Conservation (phyloP, 2,888 invertebrate genomes). For the Oconnorella tubifera region DNA sequence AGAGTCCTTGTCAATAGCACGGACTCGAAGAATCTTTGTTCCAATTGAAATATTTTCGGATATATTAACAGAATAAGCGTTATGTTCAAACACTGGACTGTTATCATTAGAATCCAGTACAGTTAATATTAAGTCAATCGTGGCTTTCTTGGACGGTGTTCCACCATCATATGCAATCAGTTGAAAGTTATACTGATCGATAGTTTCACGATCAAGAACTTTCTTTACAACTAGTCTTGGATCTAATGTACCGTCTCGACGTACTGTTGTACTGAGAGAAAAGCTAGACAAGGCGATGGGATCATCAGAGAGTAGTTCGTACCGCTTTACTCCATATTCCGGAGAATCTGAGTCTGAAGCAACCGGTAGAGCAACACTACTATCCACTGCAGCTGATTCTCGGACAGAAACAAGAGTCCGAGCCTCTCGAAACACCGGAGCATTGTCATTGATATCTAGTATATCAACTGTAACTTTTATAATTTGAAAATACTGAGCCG, state of each 20-base stretch:
- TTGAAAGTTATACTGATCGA: constrained; percentile 27
- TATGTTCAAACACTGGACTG: constrained; percentile 23
- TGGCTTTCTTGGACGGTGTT: constrained; percentile 19
- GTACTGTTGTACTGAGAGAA: constrained; percentile 14
- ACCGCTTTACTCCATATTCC: constrained; percentile 16
- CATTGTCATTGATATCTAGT: constrained; percentile 35
- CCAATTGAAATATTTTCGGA: constrained; percentile 26
- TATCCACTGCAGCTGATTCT: constrained; percentile 18
- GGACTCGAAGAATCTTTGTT: constrained; percentile 23
- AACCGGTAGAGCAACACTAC: constrained; percentile 9
- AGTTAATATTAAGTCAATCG: constrained; percentile 23
- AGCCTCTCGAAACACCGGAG: constrained; percentile 27
- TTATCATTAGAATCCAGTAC: constrained; percentile 30
- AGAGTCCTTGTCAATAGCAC: constrained; percentile 34
- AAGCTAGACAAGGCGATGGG: not conserved
- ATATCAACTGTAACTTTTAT: constrained; percentile 34
- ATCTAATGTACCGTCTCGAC: constrained; percentile 48
- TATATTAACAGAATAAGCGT: constrained; percentile 25
- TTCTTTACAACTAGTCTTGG: constrained; percentile 28
- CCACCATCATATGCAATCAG: constrained; percentile 35
- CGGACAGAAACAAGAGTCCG: constrained; percentile 9
- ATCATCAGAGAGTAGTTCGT: constrained; percentile 16
- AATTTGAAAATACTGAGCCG: constrained; percentile 27
- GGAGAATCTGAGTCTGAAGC: constrained; percentile 28
- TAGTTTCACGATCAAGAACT: constrained; percentile 32